Evolutionary conservation across 2,113 vertebrate genomes (phyloP), one percentile per base, ranked within the genome.

Genomic region (Alces alces): DNA sequence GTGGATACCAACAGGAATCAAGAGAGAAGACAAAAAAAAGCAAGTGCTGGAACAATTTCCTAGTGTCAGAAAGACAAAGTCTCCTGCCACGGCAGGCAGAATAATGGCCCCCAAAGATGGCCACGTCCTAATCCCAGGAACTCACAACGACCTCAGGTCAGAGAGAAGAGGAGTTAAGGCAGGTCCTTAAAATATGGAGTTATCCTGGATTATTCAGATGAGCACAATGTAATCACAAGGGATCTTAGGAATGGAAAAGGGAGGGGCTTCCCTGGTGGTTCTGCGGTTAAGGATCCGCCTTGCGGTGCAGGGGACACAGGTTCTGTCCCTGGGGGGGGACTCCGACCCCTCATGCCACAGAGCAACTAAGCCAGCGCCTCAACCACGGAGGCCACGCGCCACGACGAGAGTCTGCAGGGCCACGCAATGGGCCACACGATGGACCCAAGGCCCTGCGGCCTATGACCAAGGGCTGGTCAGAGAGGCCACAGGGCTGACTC

Each of bases 141-240:
- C 13, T 36, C 17, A 19, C 5, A n/a, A 64, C 11, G 8, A 23
- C 2, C 4, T 33, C 50, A 15, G 17, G 16, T 82, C n/a, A 85
- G 43, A n/a, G 3, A 43, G 79, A 80, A 36, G 58, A 11, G 19
- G 19, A 30, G 33, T 23, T 94, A 10, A 52, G 52, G 33, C 0
- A 39, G 70, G 70, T 54, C 39, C 47, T 96, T 95, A 91, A 95
- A 85, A 86, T n/a, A 85, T 11, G 15, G 55, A 64, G 80, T 82
- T 57, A 47, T 6, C 33, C 82, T n/a, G 30, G 58, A 28, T 82
- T 57, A 60, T 30, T 80, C 82, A 61, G 39, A 36, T 3, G 45
- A 76, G 64, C n/a, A 30, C 19, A 27, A 3, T 0, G 27, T 15
- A 88, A 54, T 60, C 89, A 21, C 28, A n/a, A 58, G 8, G 19